Conservation (phyloP, 2,797 vertebrate species). For the Sciaenops ocellatus region DNA sequence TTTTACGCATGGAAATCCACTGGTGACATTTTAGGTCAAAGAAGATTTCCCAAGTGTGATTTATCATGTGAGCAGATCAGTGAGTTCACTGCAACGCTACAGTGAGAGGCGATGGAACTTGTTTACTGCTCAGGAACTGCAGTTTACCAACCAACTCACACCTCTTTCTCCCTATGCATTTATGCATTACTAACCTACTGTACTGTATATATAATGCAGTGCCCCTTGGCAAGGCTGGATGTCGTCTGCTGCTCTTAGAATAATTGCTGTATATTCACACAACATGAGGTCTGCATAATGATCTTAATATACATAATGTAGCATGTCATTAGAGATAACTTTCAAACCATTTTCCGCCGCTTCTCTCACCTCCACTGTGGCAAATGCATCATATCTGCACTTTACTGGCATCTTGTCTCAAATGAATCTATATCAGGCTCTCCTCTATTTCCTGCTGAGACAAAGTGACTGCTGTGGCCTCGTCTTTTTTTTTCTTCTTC, state of each 20-base stretch:
- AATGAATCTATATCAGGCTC: constrained; percentile 5
- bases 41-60: constrained; percentile 63
- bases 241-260: constrained; percentile 35
- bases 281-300: constrained; percentile 50
- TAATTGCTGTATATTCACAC: constrained; percentile 43
- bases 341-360: constrained; percentile 25
- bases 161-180: constrained; percentile 36
- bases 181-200: constrained; percentile 36
- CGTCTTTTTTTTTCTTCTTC: constrained; percentile 4
- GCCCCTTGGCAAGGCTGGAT: constrained; percentile 38
- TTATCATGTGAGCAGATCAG: constrained; percentile 45
- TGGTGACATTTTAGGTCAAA: constrained; percentile 59
- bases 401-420: constrained; percentile 24
- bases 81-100: constrained; percentile 13
- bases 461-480: constrained; percentile 5
- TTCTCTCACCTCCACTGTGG: constrained; percentile 4
- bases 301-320: constrained; percentile 42
- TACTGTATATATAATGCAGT: constrained; percentile 43
- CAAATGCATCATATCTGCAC: constrained; percentile 20
- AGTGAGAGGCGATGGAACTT: constrained; percentile 17
- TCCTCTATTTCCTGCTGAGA: constrained; percentile 29
- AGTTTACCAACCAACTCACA: constrained; percentile 22
- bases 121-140: constrained; percentile 38
- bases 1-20: constrained; percentile 46
- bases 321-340: constrained; percentile 29